phyloP scores from a whole-genome alignment of 2,113 vertebrate genomes.

The Bagarius yarrelli region DNA sequence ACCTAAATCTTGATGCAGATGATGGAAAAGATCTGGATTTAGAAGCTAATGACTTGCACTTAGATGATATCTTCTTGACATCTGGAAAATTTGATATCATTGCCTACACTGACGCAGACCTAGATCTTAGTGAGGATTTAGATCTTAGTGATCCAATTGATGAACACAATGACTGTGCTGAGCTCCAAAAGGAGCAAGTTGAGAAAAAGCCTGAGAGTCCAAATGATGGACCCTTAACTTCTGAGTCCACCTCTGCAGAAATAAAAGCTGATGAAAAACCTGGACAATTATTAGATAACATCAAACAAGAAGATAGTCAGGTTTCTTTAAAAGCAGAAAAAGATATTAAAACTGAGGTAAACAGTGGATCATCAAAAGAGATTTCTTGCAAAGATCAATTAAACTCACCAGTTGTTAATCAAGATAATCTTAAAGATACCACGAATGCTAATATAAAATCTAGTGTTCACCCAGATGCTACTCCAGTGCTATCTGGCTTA shows the following conservation, averaged over 20 bases:
- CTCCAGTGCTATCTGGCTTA: slow-evolving; percentile 87
- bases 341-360: slow-evolving; percentile 70
- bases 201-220: slow-evolving; percentile 61
- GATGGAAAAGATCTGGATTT: slow-evolving; percentile 94
- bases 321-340: slow-evolving; percentile 61
- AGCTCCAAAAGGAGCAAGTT: slow-evolving; percentile 58
- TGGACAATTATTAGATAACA: slow-evolving; percentile 63
- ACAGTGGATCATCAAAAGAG: slow-evolving; percentile 57
- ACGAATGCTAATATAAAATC: slow-evolving; percentile 61
- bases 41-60: slow-evolving; percentile 89
- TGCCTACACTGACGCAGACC: slow-evolving; percentile 93
- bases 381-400: slow-evolving; percentile 60
- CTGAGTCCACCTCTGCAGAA: slow-evolving; percentile 64
- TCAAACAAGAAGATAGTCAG: slow-evolving; percentile 68
- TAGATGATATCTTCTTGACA: slow-evolving; percentile 87
- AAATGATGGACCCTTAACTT: slow-evolving; percentile 45
- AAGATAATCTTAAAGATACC: slow-evolving; percentile 60
- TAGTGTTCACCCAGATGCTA: slow-evolving; percentile 70
- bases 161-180: slow-evolving; percentile 71
- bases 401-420: slow-evolving; percentile 46
- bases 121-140: slow-evolving; percentile 92
- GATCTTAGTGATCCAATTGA: slow-evolving; percentile 91
- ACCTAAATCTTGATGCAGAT: slow-evolving; percentile 89
- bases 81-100: slow-evolving; percentile 97
- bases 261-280: slow-evolving; percentile 72